Percentiles rank a stretch among this genome's conserved stretches.
Conservation (phyloP, 2,797 vertebrate species). For the Natrix natrix region DNA sequence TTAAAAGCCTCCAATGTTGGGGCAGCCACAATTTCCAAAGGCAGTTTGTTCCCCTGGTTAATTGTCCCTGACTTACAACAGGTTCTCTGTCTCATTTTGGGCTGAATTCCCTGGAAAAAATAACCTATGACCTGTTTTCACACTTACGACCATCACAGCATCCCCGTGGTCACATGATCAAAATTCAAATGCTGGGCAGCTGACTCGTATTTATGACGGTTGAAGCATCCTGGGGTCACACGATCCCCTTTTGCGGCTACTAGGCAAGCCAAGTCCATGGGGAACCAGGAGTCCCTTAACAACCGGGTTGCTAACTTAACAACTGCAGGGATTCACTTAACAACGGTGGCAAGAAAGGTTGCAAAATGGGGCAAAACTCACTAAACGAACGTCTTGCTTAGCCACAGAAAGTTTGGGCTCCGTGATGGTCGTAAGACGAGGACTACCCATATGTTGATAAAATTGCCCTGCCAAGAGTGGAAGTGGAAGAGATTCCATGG, state of each 20-base stretch:
- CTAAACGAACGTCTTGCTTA: background rate
- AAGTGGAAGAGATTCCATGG: background rate
- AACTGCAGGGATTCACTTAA: background rate
- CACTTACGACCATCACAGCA: background rate
- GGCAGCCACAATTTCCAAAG: background rate
- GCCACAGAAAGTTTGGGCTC: background rate
- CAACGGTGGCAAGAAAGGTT: background rate
- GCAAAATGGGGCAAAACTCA: background rate
- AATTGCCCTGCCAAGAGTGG: background rate
- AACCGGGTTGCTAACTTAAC: background rate
- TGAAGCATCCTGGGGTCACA: too few relatives aligned
- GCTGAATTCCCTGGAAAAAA: too few relatives aligned
- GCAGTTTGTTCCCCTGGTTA: background rate
- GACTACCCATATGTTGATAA: background rate
- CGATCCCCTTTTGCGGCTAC: background rate
- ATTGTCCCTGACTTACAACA: background rate
- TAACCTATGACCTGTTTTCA: background rate
- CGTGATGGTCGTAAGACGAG: background rate
- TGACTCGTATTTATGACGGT: background rate
- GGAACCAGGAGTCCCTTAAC: background rate
- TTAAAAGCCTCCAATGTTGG: background rate
- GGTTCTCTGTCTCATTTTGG: too few relatives aligned
- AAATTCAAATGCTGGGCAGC: background rate
- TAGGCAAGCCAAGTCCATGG: background rate
- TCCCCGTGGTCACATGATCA: background rate